Evolutionary conservation across 2,888 invertebrate genomes (phyloP).

Genomic region (Ophion ventricosus): DNA sequence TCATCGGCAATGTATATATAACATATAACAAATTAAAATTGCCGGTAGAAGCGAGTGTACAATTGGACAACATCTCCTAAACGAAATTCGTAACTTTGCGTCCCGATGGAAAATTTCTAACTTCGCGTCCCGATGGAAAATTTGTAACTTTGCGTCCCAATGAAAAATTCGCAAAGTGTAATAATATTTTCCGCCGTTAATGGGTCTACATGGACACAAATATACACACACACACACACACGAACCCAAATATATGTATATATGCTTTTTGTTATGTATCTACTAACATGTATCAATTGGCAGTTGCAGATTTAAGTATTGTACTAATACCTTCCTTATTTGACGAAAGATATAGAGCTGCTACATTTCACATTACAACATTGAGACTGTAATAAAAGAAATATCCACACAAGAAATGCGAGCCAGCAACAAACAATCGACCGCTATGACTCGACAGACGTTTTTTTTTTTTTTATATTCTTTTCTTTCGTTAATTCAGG

Average conservation of each 20-base stretch:
- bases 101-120: too few relatives aligned
- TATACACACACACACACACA: too few relatives aligned
- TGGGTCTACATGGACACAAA: neutral
- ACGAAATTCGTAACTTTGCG: too few relatives aligned
- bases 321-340: constrained; percentile 42
- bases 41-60: too few relatives aligned
- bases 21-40: too few relatives aligned
- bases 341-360: constrained; percentile 39
- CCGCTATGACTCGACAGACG: constrained; percentile 8
- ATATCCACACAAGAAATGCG: neutral
- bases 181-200: neutral
- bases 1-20: too few relatives aligned
- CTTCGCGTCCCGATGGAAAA: neutral
- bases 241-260: constrained; percentile 7
- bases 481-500: constrained; percentile 11
- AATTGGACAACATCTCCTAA: too few relatives aligned
- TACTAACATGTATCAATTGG: constrained; percentile 70
- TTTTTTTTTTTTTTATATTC: neutral
- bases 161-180: neutral
- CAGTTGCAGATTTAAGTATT: constrained; percentile 68
- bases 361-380: neutral
- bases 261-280: constrained; percentile 39
- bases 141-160: neutral
- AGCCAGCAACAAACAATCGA: constrained; percentile 19
- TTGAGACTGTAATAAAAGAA: neutral